Percentiles rank a stretch among this genome's conserved stretches.
Conservation (phyloP, 2,113 vertebrate genomes). For the Coturnix japonica region DNA sequence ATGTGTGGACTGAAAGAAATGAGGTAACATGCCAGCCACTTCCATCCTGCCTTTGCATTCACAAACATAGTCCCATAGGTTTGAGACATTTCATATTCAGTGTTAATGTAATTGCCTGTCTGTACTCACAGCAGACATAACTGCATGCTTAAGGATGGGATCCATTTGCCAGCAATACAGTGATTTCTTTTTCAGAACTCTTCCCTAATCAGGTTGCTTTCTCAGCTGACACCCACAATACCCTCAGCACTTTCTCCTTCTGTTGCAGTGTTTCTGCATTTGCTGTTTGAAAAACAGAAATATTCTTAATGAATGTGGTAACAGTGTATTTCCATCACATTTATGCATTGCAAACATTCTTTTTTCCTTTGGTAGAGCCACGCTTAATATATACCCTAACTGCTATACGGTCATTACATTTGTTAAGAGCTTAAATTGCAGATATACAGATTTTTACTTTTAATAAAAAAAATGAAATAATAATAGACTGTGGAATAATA, state of each 20-base stretch:
- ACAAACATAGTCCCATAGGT: neutral
- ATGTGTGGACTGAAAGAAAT: neutral
- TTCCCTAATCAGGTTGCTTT: neutral
- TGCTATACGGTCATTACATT: neutral
- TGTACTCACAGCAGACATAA: neutral
- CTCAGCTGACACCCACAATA: neutral
- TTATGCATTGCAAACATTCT: neutral
- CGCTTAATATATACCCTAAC: slow-evolving; percentile 3
- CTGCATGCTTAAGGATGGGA: neutral
- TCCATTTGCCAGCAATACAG: neutral
- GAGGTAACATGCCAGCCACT: neutral
- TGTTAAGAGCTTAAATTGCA: slow-evolving; percentile 21
- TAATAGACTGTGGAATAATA: neutral
- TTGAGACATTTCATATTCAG: neutral
- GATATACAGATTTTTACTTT: neutral
- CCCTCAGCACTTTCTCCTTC: neutral
- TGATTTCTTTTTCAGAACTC: neutral
- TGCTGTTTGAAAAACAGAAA: neutral
- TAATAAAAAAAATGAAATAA: neutral
- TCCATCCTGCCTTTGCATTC: neutral
- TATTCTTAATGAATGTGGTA: neutral
- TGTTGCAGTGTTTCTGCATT: neutral
- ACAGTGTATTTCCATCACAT: neutral
- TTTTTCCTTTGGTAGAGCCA: neutral
- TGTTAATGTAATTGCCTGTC: neutral